Evolutionary conservation across 2,888 invertebrate species (phyloP).

Genomic region (Zaprionus obscuricornis): DNA sequence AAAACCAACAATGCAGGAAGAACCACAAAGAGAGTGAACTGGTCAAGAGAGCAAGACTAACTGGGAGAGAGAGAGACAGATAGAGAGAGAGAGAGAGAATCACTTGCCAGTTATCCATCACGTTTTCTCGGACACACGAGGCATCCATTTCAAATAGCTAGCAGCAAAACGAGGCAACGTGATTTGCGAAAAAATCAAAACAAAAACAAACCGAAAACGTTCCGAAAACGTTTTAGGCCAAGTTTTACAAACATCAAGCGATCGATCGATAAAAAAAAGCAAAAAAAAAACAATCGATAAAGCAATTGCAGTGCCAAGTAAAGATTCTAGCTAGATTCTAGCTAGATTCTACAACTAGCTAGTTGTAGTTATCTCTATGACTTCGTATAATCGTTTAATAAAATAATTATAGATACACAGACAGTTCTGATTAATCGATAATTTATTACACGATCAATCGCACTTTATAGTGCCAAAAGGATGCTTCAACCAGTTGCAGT

Average conservation of each 20-base stretch:
- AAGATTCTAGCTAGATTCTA: too few species aligned
- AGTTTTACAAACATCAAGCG: constrained; percentile 24
- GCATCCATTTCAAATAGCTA: constrained; percentile 80
- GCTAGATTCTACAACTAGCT: too few species aligned
- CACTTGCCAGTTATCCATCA: constrained; percentile 79
- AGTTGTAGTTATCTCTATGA: too few species aligned
- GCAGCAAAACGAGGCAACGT: constrained; percentile 34
- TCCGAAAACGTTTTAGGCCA: constrained; percentile 15
- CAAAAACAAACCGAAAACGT: constrained; percentile 27
- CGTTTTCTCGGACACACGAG: constrained; percentile 82
- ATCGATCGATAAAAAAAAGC: constrained; percentile 37
- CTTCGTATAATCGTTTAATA: too few species aligned
- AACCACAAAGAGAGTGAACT: constrained; percentile 40
- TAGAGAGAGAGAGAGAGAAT: constrained; percentile 2
- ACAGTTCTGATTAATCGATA: not conserved
- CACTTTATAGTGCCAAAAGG: not conserved
- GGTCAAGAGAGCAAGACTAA: constrained; percentile 30
- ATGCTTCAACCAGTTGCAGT: too few species aligned
- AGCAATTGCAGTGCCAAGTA: not conserved
- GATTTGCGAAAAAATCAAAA: constrained; percentile 46
- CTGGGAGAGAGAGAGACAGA: not conserved
- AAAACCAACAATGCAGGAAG: constrained; percentile 53
- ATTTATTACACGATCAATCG: not conserved
- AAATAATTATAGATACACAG: not conserved
- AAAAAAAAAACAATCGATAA: constrained; percentile 1